phyloP scores from a whole-genome alignment of 2,113 vertebrate species.

The Mustelus asterias region DNA sequence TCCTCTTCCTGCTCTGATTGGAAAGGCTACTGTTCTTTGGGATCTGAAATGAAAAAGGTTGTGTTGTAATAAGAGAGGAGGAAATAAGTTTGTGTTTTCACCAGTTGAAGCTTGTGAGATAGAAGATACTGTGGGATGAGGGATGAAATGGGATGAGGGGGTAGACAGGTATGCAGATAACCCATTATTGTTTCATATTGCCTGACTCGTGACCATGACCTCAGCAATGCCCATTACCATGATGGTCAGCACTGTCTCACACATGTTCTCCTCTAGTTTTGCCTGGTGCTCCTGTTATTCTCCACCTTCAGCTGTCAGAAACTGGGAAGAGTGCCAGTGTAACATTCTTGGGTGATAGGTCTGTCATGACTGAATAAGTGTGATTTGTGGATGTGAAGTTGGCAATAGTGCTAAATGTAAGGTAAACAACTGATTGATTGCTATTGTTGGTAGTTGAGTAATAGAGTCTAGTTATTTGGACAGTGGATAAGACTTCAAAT shows the following conservation, averaged over 20 bases:
- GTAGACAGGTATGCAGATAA: background rate
- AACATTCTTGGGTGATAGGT: background rate
- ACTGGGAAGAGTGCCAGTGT: background rate
- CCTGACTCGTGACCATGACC: background rate
- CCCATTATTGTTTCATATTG: background rate
- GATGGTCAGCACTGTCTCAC: background rate
- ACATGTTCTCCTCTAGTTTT: background rate
- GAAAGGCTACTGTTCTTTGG: background rate
- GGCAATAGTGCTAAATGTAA: background rate
- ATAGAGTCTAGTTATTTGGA: background rate
- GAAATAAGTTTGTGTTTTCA: background rate
- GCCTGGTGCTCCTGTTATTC: background rate
- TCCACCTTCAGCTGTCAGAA: background rate
- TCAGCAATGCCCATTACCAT: background rate
- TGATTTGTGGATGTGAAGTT: background rate
- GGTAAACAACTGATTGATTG: background rate
- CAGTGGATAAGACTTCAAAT: background rate
- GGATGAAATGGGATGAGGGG: background rate
- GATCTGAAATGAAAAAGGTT: background rate
- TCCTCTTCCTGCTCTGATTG: background rate
- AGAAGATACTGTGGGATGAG: background rate
- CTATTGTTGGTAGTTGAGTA: background rate
- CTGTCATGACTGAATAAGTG: background rate
- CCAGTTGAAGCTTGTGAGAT: background rate
- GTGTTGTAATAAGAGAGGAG: background rate